phyloP scores from a whole-genome alignment of 1,140 invertebrate genomes.

The Drosophila ananassae region DNA sequence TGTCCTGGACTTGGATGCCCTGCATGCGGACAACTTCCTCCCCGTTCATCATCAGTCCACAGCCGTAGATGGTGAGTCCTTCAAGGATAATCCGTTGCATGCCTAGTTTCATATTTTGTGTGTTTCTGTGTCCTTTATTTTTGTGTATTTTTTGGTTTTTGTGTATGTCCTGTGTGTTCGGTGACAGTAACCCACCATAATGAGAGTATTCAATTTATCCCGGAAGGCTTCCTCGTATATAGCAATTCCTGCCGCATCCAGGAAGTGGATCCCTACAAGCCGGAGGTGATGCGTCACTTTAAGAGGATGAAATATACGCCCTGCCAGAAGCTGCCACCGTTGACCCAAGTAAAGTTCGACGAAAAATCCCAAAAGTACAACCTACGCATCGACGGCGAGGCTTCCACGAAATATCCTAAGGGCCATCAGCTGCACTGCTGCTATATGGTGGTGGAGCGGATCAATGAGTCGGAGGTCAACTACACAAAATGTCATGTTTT shows the following conservation, averaged over 20 bases:
- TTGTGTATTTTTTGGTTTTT: background rate
- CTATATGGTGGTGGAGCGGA: constrained; percentile 85
- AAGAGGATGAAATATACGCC: constrained; percentile 85
- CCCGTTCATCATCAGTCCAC: constrained; percentile 68
- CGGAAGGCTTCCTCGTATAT: constrained; percentile 87
- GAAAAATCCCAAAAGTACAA: constrained; percentile 51
- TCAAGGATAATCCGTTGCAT: constrained; percentile 14
- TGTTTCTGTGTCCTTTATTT: background rate
- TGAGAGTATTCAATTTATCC: constrained; percentile 40
- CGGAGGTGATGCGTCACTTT: constrained; percentile 87
- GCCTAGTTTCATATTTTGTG: background rate
- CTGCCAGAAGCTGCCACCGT: constrained; percentile 85
- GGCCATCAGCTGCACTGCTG: constrained; percentile 84
- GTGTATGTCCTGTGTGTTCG: background rate
- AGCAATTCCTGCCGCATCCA: constrained; percentile 89
- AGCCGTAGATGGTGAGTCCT: constrained; percentile 72
- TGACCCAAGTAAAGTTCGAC: constrained; percentile 85
- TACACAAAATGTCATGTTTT: constrained; percentile 82
- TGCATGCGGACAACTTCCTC: constrained; percentile 24
- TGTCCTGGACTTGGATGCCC: constrained; percentile 58
- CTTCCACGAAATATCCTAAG: constrained; percentile 73
- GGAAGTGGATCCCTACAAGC: constrained; percentile 88
- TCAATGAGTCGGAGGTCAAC: constrained; percentile 42
- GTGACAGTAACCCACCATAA: background rate
- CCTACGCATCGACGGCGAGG: constrained; percentile 59